Evolutionary conservation across 2,888 invertebrate species (phyloP).

Genomic region (Eupithecia dodoneata): DNA sequence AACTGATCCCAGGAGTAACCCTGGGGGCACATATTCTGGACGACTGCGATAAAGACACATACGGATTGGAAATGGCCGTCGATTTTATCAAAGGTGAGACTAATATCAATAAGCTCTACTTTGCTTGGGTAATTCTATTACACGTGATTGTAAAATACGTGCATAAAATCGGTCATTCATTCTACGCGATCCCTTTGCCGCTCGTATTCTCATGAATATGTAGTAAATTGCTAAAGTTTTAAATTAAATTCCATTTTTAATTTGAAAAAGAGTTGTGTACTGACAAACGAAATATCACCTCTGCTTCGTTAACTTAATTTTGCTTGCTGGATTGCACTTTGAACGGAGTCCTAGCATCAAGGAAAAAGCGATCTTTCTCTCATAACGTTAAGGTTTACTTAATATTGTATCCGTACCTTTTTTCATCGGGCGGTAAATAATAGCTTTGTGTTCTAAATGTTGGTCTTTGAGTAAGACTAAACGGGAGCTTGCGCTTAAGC

Average conservation of each 20-base stretch:
- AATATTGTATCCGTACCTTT: neutral
- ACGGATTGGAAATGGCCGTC: slow-evolving; percentile 97
- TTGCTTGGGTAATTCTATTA: neutral
- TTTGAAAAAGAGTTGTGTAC: neutral
- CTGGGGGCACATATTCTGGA: slow-evolving; percentile 95
- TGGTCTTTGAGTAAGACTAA: slow-evolving; percentile 2
- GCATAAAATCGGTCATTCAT: neutral
- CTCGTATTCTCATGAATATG: neutral
- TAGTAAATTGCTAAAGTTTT: neutral
- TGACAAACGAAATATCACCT: neutral
- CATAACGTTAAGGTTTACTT: neutral
- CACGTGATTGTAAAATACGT: neutral
- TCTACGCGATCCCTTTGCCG: neutral
- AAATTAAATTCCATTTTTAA: neutral
- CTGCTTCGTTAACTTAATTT: neutral
- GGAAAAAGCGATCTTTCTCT: neutral
- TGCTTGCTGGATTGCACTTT: neutral
- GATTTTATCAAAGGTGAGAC: slow-evolving; percentile 96
- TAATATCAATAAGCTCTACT: neutral
- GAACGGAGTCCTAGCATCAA: neutral
- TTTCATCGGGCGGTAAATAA: slow-evolving; percentile 1
- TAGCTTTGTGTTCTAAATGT: slow-evolving; percentile 6
- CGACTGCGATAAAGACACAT: slow-evolving; percentile 98
- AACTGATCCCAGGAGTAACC: slow-evolving; percentile 89
- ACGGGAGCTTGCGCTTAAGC: neutral